Conservation (phyloP, 2,888 invertebrate species). For the Drosophila tanythrix region DNA sequence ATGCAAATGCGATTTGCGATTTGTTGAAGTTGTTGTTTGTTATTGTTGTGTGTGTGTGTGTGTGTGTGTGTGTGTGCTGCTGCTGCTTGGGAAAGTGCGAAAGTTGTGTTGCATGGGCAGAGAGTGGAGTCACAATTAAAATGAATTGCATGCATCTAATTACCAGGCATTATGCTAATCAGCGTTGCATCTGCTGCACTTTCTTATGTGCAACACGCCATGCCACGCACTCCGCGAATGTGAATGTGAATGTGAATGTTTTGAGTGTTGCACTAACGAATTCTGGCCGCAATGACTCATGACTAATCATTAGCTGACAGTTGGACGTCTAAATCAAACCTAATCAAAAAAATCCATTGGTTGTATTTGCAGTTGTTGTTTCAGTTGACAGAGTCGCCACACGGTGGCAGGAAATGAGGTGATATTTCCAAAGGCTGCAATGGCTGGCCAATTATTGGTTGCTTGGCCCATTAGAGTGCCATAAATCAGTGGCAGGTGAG, state of each 20-base stretch:
- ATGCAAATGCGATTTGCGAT: constrained; percentile 18
- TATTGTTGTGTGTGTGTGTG: constrained; percentile 3
- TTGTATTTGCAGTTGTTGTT: neutral
- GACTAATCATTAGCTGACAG: constrained; percentile 3
- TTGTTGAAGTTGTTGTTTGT: constrained; percentile 6
- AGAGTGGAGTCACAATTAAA: constrained; percentile 74
- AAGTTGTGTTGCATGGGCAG: constrained; percentile 40
- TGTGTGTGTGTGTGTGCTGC: neutral
- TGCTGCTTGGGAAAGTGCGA: constrained; percentile 53
- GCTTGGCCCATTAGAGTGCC: constrained; percentile 64
- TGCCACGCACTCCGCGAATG: constrained; percentile 49
- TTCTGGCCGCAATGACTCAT: neutral
- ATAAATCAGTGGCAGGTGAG: constrained; percentile 71
- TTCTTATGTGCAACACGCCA: constrained; percentile 10
- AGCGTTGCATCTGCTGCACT: constrained; percentile 38
- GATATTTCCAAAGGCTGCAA: neutral
- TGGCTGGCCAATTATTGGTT: constrained; percentile 65
- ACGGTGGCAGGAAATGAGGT: constrained; percentile 38
- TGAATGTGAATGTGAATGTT: constrained; percentile 9
- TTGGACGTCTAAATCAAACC: neutral
- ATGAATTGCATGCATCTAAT: constrained; percentile 80
- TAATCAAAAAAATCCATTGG: neutral
- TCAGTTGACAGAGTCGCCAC: constrained; percentile 9
- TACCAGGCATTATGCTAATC: constrained; percentile 81
- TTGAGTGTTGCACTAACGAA: neutral